Base-by-base conservation (phyloP, 1,140 invertebrate species). In the Drosophila sturtevanti region DNA sequence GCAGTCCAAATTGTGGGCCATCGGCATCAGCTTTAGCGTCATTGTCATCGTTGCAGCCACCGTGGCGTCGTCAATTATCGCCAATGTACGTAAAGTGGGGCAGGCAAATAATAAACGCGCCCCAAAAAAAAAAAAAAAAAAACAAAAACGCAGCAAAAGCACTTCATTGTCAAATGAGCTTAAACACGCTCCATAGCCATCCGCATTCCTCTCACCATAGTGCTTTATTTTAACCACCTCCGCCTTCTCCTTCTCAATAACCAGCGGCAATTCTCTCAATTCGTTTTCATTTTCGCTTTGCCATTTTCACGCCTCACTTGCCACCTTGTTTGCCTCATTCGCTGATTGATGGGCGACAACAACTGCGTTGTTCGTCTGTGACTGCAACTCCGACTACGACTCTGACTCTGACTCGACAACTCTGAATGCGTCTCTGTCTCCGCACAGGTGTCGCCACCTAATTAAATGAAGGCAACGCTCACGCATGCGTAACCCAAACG, bases 41-140 rank as follows among this genome's bases (percentile, higher is more conserved):
- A 48, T 31, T 63, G 75, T 51, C 64, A 66, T 77, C 72, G 82
- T 81, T 81, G 81, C 81, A 86, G 81, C 81, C 81, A 87, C 81
- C 82, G 81, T 87, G 81, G 81, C 81, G 78, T 87, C 81, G 78
- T 87, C 81, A 87, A 86, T 86, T 86, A 86, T 86, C 81, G 82
- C 75, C 68, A 79, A 70, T 65, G 74, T 75, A 70, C 75, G 72
- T 68, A 86, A 86, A 86, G 79, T 86, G 82, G 82, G 82, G 82
- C 82, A 86, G 71, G 82, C 79, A 86, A 86, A 86, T 87, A 86
- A 82, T 82, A 82, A 79, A 87, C 82, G 68, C 79, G 82, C 79
- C 77, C 82, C n/a, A n/a, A n/a, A 80, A 77, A 69, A 77, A 63
- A 38, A 51, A 56, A 68, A 56, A 67, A 63, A 41, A 44, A 73